Percentiles rank a stretch among this genome's conserved stretches.
phyloP scores from a whole-genome alignment of 2,888 invertebrate genomes.

The Elmis aenea region DNA sequence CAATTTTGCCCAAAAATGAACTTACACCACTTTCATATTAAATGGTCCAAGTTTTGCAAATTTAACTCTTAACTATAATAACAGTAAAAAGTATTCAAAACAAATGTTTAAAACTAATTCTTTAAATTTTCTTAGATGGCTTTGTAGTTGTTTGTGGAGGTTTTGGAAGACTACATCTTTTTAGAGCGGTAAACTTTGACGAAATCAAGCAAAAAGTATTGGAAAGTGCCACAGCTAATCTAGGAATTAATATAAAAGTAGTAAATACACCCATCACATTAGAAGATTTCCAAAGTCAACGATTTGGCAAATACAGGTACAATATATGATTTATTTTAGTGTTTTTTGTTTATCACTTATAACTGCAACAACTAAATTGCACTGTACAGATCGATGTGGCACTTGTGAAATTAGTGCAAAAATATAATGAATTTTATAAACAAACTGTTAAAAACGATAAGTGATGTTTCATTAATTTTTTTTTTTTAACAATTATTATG shows the following conservation, averaged over 20 bases:
- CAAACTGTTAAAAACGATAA: background rate
- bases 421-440: too few species aligned
- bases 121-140: conserved; percentile 59
- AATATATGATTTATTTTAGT: background rate
- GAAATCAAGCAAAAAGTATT: conserved; percentile 82
- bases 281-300: conserved; percentile 79
- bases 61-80: too few species aligned
- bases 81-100: background rate
- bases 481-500: conserved; percentile 7
- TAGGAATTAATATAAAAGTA: conserved; percentile 81
- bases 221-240: conserved; percentile 73
- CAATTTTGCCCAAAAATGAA: too few species aligned
- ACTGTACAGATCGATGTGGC: too few species aligned
- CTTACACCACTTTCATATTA: too few species aligned
- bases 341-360: background rate
- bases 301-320: conserved; percentile 90
- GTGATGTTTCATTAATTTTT: background rate
- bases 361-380: background rate
- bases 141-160: conserved; percentile 89
- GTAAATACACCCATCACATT: conserved; percentile 71
- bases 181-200: conserved; percentile 79
- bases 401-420: too few species aligned
- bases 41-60: too few species aligned
- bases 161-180: conserved; percentile 86
- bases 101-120: background rate